Evolutionary conservation across 2,888 invertebrate genomes (phyloP).

Genomic region (Dolomedes plantarius): DNA sequence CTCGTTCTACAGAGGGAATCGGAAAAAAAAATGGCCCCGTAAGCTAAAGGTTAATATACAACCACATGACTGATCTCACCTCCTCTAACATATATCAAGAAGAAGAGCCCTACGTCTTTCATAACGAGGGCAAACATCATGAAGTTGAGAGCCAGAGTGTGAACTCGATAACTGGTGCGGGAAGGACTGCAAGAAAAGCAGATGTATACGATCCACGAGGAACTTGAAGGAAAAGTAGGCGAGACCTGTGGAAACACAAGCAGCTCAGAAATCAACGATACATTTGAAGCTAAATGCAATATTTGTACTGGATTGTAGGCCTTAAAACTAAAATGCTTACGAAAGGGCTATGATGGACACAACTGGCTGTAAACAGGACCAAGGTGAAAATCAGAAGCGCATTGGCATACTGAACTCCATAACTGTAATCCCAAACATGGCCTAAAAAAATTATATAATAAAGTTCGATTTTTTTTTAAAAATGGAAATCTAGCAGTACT

Average conservation of each 20-base stretch:
- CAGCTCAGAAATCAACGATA: too few species aligned
- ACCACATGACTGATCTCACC: too few species aligned
- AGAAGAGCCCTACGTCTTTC: constrained; percentile 1
- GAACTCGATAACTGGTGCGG: constrained; percentile 88
- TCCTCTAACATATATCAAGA: constrained; percentile 16
- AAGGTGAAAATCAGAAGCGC: constrained; percentile 92
- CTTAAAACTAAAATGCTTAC: too few species aligned
- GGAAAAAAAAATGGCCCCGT: too few species aligned
- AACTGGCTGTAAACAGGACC: constrained; percentile 94
- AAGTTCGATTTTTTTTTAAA: too few species aligned
- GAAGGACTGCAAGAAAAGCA: constrained; percentile 94
- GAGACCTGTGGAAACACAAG: constrained; percentile 79
- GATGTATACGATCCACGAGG: constrained; percentile 94
- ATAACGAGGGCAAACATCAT: constrained; percentile 81
- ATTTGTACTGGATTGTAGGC: too few species aligned
- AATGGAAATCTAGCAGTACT: too few species aligned
- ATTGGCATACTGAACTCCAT: constrained; percentile 97
- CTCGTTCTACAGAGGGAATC: too few species aligned
- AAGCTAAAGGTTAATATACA: too few species aligned
- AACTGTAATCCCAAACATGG: constrained; percentile 92
- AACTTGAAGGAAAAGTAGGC: constrained; percentile 93
- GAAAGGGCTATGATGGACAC: constrained; percentile 94
- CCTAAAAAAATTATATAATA: constrained; percentile 76
- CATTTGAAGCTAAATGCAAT: too few species aligned
- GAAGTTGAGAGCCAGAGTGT: constrained; percentile 89